A percentile compares a stretch with the other conserved stretches of the same genome.
phyloP scores from a whole-genome alignment of 2,797 vertebrate species.

The Potorous gilbertii region DNA sequence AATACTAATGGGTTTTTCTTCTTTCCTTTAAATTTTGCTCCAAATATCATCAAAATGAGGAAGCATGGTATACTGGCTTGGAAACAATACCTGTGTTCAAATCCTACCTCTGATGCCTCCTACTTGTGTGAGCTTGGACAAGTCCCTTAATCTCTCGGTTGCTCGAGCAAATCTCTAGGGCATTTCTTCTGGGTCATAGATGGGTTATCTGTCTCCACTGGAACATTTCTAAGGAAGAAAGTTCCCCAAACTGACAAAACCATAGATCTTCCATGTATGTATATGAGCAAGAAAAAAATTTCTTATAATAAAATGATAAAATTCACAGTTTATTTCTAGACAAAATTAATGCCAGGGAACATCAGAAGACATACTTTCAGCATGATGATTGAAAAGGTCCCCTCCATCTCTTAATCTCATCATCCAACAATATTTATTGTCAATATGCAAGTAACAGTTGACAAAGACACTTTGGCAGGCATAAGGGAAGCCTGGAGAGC shows the following conservation, averaged over 20 bases:
- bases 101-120: background rate
- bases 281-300: background rate
- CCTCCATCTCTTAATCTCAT: background rate
- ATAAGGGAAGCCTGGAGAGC: constrained; percentile 10
- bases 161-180: background rate
- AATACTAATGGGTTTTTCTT: background rate
- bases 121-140: background rate
- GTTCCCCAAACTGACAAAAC: background rate
- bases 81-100: background rate
- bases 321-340: background rate
- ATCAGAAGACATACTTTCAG: background rate
- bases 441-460: background rate
- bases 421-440: background rate
- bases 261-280: background rate
- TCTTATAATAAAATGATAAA: background rate
- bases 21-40: background rate
- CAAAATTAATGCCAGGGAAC: background rate
- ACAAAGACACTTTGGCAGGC: background rate
- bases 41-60: background rate
- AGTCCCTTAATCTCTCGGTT: background rate
- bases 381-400: background rate
- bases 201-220: background rate
- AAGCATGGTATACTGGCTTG: background rate
- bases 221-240: background rate
- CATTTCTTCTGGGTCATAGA: background rate